Evolutionary conservation across 2,888 invertebrate genomes (phyloP).

Genomic region (Conchocele bisecta): DNA sequence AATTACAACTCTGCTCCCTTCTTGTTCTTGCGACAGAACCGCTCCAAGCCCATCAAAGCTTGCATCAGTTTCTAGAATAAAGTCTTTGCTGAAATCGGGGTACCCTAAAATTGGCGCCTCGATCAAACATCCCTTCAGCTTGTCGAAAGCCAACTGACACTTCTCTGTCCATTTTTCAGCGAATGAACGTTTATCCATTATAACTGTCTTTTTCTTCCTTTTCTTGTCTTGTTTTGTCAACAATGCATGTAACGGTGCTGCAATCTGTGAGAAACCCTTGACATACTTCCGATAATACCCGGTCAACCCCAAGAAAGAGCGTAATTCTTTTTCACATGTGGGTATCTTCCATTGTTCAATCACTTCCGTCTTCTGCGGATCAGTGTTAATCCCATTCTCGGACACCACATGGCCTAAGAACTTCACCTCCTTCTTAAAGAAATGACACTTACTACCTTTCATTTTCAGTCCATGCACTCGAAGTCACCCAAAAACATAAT

Average conservation of each 20-base stretch:
- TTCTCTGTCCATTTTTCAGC: slow-evolving; percentile 12
- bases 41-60: slow-evolving; percentile 51
- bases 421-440: slow-evolving; percentile 27
- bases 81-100: slow-evolving; percentile 51
- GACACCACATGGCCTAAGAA: slow-evolving; percentile 38
- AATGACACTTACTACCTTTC: slow-evolving; percentile 52
- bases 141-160: slow-evolving; percentile 45
- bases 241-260: slow-evolving; percentile 16
- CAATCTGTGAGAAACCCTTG: slow-evolving; percentile 27
- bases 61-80: slow-evolving; percentile 56
- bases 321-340: slow-evolving; percentile 9
- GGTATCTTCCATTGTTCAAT: background rate
- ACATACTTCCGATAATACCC: too few relatives aligned
- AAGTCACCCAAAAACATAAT: slow-evolving; percentile 51
- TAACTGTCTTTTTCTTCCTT: background rate
- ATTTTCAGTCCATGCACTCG: slow-evolving; percentile 47
- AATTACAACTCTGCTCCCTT: slow-evolving; percentile 28
- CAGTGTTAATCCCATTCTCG: background rate
- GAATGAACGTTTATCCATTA: slow-evolving; percentile 2
- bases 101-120: slow-evolving; percentile 54
- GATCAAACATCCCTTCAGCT: slow-evolving; percentile 38
- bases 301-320: slow-evolving; percentile 20
- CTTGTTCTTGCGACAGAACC: slow-evolving; percentile 55
- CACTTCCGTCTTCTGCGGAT: slow-evolving; percentile 1
- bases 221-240: slow-evolving; percentile 2